These are phyloP conservation scores for Aelia acuminata DNA, from an alignment of 2,888 invertebrate genomes.

Conservation along the genomic window DNA sequence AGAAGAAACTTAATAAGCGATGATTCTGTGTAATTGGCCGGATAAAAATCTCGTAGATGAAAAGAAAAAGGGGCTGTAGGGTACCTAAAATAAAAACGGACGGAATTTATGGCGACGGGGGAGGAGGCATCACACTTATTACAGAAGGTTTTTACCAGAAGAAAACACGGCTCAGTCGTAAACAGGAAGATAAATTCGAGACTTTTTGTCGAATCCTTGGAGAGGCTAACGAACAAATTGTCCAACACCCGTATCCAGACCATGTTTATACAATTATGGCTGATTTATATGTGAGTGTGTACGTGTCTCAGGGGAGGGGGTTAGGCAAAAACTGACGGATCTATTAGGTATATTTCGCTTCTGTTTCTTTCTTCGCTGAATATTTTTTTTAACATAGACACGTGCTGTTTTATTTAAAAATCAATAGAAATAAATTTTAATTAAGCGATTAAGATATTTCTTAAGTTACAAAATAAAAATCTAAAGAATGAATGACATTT, in stretches of 20 bases:
- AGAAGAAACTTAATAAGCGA: constrained; percentile 40
- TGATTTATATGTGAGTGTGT: constrained; percentile 47
- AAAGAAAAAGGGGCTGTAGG: constrained; percentile 5
- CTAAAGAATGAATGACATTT: too few species aligned
- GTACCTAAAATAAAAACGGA: constrained; percentile 39
- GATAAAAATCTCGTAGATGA: constrained; percentile 36
- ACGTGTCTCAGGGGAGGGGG: background rate
- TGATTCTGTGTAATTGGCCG: constrained; percentile 22
- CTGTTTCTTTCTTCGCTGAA: background rate
- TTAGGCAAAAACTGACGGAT: background rate
- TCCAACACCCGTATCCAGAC: constrained; percentile 12
- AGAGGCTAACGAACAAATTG: constrained; percentile 41
- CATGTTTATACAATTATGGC: constrained; percentile 51
- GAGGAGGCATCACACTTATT: constrained; percentile 50
- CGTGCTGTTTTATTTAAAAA: background rate
- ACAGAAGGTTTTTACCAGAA: constrained; percentile 38
- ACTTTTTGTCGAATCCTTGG: constrained; percentile 27
- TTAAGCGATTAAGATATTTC: too few species aligned
- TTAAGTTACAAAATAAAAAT: too few species aligned
- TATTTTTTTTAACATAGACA: background rate
- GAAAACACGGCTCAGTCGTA: constrained; percentile 31
- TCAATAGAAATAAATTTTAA: background rate
- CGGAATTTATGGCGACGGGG: constrained; percentile 29
- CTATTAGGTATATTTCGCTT: background rate
- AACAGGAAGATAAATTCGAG: constrained; percentile 49